Base-by-base conservation (phyloP, 1,140 invertebrate genomes). In the Saccostrea echinata region DNA sequence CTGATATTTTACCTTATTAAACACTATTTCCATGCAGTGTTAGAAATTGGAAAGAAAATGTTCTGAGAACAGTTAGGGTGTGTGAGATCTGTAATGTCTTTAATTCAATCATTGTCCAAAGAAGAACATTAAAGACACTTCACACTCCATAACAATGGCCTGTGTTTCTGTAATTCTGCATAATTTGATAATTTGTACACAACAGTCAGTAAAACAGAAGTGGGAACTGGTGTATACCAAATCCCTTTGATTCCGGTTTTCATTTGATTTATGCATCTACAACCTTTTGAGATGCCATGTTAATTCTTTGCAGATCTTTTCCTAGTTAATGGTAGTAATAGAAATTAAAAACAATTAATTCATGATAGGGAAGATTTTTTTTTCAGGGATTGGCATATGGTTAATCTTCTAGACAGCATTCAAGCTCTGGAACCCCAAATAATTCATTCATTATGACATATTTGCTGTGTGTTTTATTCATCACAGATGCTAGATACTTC, bases 311-410 rank as follows among this genome's bases (percentile, higher is more conserved):
- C 68, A 76, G 24, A 76, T 30, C 68, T 76, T 76, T 76, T 13
- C 30, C 68, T 76, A 30, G 27, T 76, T 76, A 76, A 76, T 30
- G 68, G 68, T 30, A 33, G 68, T 33, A 0, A 33, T 30, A 11
- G 13, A 76, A 30, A 76, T 76, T 76, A 76, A 76, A 76, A 76
- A 76, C 68, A 76, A 76, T 76, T 76, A 76, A 76, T 76, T 30
- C 68, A 76, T 33, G 68, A 76, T 76, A 30, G 24, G 68, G 30
- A 33, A 27, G 30, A 30, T 76, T 76, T 27, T 76, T 71, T 27
- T 76, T 13, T 27, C 24, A 9, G 68, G 30, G 30, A 30, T 33
- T 76, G 68, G 30, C 68, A 76, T 76, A 76, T 76, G 68, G 68
- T 76, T 16, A 13, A 18, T 76, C 30, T 33, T 76, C 30, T 16